phyloP scores from a whole-genome alignment of 2,113 vertebrate genomes.

The Falco punctatus region DNA sequence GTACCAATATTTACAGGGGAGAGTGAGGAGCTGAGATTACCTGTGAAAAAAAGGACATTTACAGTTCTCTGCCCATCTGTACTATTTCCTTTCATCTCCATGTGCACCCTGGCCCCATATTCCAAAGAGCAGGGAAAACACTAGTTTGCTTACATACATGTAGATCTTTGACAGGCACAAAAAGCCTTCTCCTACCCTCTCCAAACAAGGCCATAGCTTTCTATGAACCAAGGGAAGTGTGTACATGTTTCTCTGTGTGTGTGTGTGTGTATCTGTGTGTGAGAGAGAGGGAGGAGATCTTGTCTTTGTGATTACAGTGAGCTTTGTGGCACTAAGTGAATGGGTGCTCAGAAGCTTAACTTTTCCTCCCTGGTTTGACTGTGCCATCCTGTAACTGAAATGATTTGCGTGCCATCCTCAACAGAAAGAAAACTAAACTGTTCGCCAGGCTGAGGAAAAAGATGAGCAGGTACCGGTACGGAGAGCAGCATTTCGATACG shows the following conservation, averaged over 20 bases:
- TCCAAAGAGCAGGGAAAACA: neutral
- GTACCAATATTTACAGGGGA: neutral
- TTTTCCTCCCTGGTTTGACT: slow-evolving; percentile 51
- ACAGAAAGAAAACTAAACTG: slow-evolving; percentile 87
- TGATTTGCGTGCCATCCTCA: slow-evolving; percentile 67
- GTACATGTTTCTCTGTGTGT: accelerated
- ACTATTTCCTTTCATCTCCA: neutral
- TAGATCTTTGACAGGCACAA: neutral
- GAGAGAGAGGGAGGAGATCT: neutral
- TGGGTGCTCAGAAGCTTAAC: slow-evolving; percentile 1
- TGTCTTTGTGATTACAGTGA: neutral
- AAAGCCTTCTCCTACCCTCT: neutral
- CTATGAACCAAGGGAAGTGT: neutral
- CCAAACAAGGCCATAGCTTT: neutral
- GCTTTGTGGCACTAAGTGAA: neutral
- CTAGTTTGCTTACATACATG: neutral
- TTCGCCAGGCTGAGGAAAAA: slow-evolving; percentile 84
- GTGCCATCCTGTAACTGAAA: slow-evolving; percentile 55
- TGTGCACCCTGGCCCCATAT: neutral
- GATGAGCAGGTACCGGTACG: slow-evolving; percentile 80
- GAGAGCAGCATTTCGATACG: slow-evolving; percentile 32
- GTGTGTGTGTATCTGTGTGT: neutral
- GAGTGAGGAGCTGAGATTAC: neutral
- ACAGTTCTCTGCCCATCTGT: neutral
- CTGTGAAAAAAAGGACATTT: neutral